phyloP scores from a whole-genome alignment of 2,797 vertebrate species.

The Buphagus erythrorhynchus region DNA sequence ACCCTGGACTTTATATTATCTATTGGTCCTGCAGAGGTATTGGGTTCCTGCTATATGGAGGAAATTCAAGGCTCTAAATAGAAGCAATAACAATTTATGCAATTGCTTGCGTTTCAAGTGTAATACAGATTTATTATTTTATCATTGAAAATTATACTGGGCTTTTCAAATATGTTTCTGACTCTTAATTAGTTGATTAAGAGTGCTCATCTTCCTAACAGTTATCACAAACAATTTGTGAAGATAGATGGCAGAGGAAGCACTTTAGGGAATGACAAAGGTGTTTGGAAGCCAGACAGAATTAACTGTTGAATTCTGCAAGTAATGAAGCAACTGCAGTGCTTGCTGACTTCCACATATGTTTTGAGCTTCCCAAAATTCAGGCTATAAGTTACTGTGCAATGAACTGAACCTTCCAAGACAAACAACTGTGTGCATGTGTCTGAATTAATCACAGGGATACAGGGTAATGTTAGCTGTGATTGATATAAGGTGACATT shows the following conservation, averaged over 20 bases:
- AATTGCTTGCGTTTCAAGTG: background rate
- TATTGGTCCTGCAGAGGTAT: background rate
- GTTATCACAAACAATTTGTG: background rate
- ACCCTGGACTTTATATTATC: background rate
- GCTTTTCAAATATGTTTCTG: background rate
- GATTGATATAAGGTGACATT: background rate
- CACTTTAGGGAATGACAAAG: background rate
- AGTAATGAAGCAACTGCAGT: background rate
- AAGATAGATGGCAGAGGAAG: background rate
- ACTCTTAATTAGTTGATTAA: background rate
- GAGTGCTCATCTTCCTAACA: background rate
- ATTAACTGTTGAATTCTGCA: background rate
- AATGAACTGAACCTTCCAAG: background rate
- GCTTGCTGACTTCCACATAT: background rate
- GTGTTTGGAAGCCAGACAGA: background rate
- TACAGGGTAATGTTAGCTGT: background rate
- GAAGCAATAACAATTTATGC: background rate
- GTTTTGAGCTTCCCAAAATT: background rate
- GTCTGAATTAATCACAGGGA: background rate
- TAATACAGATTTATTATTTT: background rate
- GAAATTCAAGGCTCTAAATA: background rate
- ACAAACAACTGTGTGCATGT: background rate
- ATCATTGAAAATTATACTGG: background rate
- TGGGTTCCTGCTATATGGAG: background rate
- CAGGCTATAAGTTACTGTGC: background rate